phyloP scores from a whole-genome alignment of 2,113 vertebrate genomes.

The Hystrix cristata region DNA sequence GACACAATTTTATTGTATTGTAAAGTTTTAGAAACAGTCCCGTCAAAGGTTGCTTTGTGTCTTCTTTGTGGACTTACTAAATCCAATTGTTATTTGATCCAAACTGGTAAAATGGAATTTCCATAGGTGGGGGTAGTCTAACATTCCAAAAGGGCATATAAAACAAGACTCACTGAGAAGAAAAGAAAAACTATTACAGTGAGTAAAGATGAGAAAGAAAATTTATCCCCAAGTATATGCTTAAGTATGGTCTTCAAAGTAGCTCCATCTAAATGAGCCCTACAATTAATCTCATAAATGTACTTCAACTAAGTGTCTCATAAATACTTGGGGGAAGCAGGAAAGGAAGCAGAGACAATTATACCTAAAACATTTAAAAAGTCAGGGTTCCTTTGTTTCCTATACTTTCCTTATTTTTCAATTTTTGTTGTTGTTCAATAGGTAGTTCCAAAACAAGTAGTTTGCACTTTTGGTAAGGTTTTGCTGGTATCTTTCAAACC shows the following conservation, averaged over 20 bases:
- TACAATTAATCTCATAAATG: slow-evolving; percentile 69
- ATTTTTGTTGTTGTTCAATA: background rate
- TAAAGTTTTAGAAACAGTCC: slow-evolving; percentile 54
- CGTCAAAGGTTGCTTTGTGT: slow-evolving; percentile 57
- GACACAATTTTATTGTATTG: slow-evolving; percentile 50
- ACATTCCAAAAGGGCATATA: slow-evolving; percentile 36
- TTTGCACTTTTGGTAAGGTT: background rate
- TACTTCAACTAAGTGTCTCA: slow-evolving; percentile 50
- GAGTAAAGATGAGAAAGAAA: slow-evolving; percentile 66
- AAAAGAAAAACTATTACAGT: background rate
- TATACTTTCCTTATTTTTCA: background rate
- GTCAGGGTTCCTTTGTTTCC: background rate
- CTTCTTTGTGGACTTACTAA: slow-evolving; percentile 58
- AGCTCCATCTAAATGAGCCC: slow-evolving; percentile 51
- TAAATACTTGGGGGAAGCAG: slow-evolving; percentile 37
- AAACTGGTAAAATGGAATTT: slow-evolving; percentile 25
- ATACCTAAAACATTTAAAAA: slow-evolving; percentile 6
- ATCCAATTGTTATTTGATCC: slow-evolving; percentile 64
- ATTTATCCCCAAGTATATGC: slow-evolving; percentile 50
- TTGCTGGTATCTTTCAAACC: background rate
- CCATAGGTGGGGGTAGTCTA: background rate
- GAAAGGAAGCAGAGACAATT: slow-evolving; percentile 6
- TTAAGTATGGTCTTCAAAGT: slow-evolving; percentile 74
- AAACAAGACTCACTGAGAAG: slow-evolving; percentile 37
- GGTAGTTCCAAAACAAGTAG: background rate